phyloP scores from a whole-genome alignment of 2,797 vertebrate genomes.

The Acanthis flammea region DNA sequence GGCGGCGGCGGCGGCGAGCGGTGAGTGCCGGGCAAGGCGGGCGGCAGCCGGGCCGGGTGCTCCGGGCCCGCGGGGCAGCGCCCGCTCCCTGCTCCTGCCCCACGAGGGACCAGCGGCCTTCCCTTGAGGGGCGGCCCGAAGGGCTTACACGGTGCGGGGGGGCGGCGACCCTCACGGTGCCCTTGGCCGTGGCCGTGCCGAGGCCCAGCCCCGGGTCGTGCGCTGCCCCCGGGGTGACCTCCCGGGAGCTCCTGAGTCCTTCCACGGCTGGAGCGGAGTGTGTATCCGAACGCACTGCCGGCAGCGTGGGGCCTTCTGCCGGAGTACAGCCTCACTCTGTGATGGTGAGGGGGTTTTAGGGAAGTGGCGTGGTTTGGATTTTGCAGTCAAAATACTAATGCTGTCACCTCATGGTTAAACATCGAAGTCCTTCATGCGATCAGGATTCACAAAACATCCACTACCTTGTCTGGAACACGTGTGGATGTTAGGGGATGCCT shows the following conservation, averaged over 20 bases:
- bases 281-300: neutral
- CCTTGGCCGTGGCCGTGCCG: neutral
- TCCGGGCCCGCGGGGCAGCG: neutral
- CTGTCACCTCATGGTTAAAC: too few species aligned
- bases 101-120: neutral
- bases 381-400: neutral
- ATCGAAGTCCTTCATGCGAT: neutral
- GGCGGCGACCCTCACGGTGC: neutral
- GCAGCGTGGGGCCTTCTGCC: neutral
- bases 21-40: neutral
- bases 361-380: neutral
- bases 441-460: fast-evolving
- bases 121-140: too few species aligned
- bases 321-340: neutral
- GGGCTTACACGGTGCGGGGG: neutral
- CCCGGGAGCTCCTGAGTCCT: neutral
- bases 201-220: neutral
- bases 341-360: neutral
- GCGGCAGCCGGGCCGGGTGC: neutral
- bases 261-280: neutral
- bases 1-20: neutral
- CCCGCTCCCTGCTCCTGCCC: too few species aligned
- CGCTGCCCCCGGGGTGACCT: neutral
- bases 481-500: neutral
- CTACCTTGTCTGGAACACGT: fast-evolving